Evolutionary conservation across 2,797 vertebrate genomes (phyloP).

Genomic region (Alauda arvensis): DNA sequence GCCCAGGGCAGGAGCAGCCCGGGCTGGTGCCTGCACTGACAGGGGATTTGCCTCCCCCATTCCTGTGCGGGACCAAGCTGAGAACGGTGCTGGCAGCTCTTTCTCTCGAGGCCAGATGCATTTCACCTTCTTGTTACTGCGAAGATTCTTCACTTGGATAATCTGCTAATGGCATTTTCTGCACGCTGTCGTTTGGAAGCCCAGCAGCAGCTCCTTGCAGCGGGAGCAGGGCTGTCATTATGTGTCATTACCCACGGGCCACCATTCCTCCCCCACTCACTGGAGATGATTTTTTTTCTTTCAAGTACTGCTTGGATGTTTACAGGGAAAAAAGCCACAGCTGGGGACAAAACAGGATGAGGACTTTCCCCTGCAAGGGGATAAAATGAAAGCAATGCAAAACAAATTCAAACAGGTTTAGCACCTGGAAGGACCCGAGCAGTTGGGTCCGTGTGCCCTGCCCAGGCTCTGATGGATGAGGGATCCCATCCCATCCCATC

Average conservation of each 20-base stretch:
- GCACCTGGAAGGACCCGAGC: neutral
- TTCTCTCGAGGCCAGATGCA: neutral
- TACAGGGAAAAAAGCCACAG: conserved; percentile 23
- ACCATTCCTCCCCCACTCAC: conserved; percentile 37
- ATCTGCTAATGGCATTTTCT: conserved; percentile 38
- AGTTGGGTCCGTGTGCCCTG: neutral
- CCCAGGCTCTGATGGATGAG: neutral
- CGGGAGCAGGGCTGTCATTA: conserved; percentile 40
- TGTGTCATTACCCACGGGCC: conserved; percentile 43
- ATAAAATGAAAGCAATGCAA: neutral
- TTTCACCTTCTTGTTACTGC: neutral
- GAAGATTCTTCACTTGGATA: neutral
- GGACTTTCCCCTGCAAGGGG: neutral
- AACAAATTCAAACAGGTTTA: neutral
- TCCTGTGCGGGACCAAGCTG: fast-evolving
- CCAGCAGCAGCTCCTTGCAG: conserved; percentile 42
- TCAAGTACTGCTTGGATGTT: conserved; percentile 41
- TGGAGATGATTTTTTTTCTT: neutral
- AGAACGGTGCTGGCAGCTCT: neutral
- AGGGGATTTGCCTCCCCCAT: fast-evolving
- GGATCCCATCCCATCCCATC: neutral
- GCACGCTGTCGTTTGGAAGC: conserved; percentile 24
- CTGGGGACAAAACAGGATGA: neutral
- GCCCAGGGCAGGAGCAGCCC: neutral
- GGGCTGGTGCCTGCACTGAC: fast-evolving